Base-by-base conservation (phyloP, 2,113 vertebrate species). In the Morone chrysops region DNA sequence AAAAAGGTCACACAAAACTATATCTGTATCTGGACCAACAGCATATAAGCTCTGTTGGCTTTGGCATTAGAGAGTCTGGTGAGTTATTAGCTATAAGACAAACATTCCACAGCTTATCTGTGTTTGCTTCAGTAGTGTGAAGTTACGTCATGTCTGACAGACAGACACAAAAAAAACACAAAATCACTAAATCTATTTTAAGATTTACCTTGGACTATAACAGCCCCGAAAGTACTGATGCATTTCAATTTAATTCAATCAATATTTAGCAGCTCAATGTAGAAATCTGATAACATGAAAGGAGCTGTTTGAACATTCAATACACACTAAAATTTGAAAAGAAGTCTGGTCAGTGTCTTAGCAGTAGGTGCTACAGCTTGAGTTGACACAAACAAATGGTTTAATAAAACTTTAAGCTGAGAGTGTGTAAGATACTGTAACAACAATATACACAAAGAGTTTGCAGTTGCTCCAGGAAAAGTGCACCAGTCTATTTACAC, bases 41-140 rank as follows among this genome's bases (percentile, higher is more conserved):
- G 47, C 40, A 62, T 22, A 78, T 78, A 50, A 13, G 6, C 61
- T 78, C 54, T 57, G 67, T 56, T 84, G 74, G 87, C 70, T 88
- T 68, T 53, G 79, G 36, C 68, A 69, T 82, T 84, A 51, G 54
- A 36, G 17, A 6, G 59, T 72, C 70, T 86, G 80, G 89, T 92
- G 85, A 94, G 86, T 89, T 84, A 94, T 93, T 94, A 94, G 84
- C 89, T 62, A 62, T 78, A 89, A 89, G 83, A 83, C 86, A 93
- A 93, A 94, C 92, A 94, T 94, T 92, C 92, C 94, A 87, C 53
- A 73, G 81, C 85, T 93, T 94, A 94, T 94, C 93, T 36, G 69
- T 87, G 78, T 88, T 89, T 86, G 86, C 81, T 77, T 77, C 57
- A 16, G 56, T 38, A 22, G 82, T 63, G 75, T 60, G 61, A 61